Evolutionary conservation across 2,888 invertebrate species (phyloP), one percentile per base, ranked within the genome.

Genomic region (Helobdella robusta): DNA sequence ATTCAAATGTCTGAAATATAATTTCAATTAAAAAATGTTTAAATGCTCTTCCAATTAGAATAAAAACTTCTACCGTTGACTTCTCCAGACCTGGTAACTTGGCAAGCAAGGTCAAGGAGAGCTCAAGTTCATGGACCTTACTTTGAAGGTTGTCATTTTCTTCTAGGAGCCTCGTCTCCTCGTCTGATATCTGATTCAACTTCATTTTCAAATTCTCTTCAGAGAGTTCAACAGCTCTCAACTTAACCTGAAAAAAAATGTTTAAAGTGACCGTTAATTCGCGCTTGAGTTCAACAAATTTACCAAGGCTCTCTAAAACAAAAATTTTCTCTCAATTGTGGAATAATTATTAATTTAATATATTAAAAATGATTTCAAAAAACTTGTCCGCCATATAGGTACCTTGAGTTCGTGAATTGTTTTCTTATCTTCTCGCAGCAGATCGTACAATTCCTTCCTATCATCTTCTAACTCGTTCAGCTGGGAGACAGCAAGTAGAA

Each of bases 371-470:
- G n/a, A 11, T n/a, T n/a, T n/a, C n/a, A n/a, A n/a, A n/a, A n/a
- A n/a, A n/a, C n/a, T n/a, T n/a, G n/a, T n/a, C n/a, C n/a, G n/a
- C n/a, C n/a, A n/a, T n/a, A n/a, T n/a, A n/a, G n/a, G 11, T 20
- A 62, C 62, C 50, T 62, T 62, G 15, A 62, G 62, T 15, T 62
- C 50, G 25, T 62, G 62, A n/a, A 62, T 62, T 5, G 44, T 34
- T 48, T 50, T 46, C 18, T 62, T 62, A 35, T 62, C 62, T 15
- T 62, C 62, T 44, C 44, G 48, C 18, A 62, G 50, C 8, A 62
- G 50, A 28, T 62, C 62, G 34, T 62, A 62, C 23, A 62, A 30
- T n/a, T 62, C 46, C 50, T 62, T 48, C 34, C 62, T 46, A 35
- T 62, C 62, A 28, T 62, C 62, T 48, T 62, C 62, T 23, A 62